Evolutionary conservation across 2,113 vertebrate genomes (phyloP).

Genomic region (Elaphurus davidianus): DNA sequence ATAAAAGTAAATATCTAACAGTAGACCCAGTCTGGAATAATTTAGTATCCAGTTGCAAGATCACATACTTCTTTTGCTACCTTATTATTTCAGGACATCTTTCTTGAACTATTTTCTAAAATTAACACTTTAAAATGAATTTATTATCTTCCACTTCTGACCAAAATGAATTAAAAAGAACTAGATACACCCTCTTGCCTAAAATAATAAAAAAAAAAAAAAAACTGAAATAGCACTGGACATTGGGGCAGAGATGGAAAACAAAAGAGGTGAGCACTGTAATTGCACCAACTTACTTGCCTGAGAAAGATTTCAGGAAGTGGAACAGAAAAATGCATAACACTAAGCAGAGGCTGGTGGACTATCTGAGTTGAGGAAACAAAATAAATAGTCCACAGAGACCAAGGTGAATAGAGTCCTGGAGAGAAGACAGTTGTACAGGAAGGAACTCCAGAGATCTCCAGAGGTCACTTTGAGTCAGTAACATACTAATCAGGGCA

Average conservation of each 20-base stretch:
- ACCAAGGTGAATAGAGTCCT: not conserved
- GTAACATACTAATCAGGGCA: not conserved
- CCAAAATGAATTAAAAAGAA: not conserved
- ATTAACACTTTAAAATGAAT: not conserved
- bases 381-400: not conserved
- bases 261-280: not conserved
- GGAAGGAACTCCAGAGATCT: not conserved
- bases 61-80: not conserved
- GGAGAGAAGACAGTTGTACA: not conserved
- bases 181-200: not conserved
- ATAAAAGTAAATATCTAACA: not conserved
- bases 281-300: not conserved
- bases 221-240: not conserved
- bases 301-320: not conserved
- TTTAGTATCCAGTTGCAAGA: not conserved
- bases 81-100: not conserved
- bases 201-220: not conserved
- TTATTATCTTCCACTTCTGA: not conserved
- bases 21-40: not conserved
- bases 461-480: not conserved
- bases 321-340: not conserved
- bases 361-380: not conserved
- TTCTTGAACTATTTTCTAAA: not conserved
- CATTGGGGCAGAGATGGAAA: not conserved
- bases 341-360: not conserved